phyloP scores from a whole-genome alignment of 2,888 invertebrate genomes.

The Temnothorax unifasciatus region DNA sequence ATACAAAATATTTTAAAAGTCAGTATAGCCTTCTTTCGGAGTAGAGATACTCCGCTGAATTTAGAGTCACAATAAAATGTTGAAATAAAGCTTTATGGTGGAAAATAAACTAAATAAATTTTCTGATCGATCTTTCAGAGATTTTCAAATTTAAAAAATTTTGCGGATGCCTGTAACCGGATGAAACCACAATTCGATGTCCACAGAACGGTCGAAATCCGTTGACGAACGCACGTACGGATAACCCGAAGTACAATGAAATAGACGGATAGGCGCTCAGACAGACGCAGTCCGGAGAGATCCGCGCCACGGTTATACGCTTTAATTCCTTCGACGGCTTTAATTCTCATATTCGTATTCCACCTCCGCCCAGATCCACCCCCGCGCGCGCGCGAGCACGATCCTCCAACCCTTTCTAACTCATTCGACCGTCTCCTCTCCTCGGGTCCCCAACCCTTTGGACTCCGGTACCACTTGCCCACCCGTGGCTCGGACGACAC shows the following conservation, averaged over 20 bases:
- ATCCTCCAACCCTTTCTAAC: slow-evolving; percentile 64
- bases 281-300: slow-evolving; percentile 76
- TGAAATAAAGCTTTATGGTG: background rate
- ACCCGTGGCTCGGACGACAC: slow-evolving; percentile 72
- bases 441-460: slow-evolving; percentile 74
- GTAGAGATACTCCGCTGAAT: background rate
- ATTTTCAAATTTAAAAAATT: slow-evolving; percentile 4
- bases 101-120: background rate
- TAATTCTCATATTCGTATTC: slow-evolving; percentile 86
- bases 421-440: slow-evolving; percentile 67
- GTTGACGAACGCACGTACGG: slow-evolving; percentile 68
- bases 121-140: background rate
- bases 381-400: slow-evolving; percentile 64
- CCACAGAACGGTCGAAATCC: slow-evolving; percentile 69
- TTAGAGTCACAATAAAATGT: background rate
- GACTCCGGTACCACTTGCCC: slow-evolving; percentile 72
- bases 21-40: background rate
- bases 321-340: slow-evolving; percentile 86
- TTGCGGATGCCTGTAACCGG: slow-evolving; percentile 58
- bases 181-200: slow-evolving; percentile 80
- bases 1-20: background rate
- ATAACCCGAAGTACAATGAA: slow-evolving; percentile 64
- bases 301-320: slow-evolving; percentile 82
- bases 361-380: slow-evolving; percentile 71
- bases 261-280: slow-evolving; percentile 68